phyloP scores from a whole-genome alignment of 1,140 invertebrate genomes.

The Brachionus rotundiformis region DNA sequence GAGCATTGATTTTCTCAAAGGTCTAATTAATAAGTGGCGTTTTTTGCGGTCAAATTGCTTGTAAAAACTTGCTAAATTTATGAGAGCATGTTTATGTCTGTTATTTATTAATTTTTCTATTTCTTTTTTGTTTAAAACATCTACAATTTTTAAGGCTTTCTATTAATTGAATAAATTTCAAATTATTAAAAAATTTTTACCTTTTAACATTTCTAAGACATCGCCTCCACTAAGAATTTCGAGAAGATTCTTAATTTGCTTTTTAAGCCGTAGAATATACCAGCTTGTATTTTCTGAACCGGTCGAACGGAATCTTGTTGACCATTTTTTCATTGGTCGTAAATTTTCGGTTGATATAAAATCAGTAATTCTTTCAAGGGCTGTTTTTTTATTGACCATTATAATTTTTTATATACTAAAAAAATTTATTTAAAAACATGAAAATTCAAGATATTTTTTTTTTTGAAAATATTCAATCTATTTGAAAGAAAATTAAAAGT shows the following conservation, averaged over 20 bases:
- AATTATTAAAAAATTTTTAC: neutral
- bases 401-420: neutral
- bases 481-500: neutral
- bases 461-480: neutral
- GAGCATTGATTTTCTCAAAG: neutral
- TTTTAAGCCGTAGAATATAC: neutral
- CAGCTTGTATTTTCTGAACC: neutral
- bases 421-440: neutral
- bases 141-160: neutral
- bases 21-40: neutral
- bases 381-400: slow-evolving; percentile 2
- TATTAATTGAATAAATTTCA: neutral
- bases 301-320: neutral
- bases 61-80: neutral
- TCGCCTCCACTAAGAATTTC: neutral
- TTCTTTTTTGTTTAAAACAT: neutral
- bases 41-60: neutral
- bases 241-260: neutral
- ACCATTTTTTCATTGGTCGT: slow-evolving; percentile 12
- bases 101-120: neutral
- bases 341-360: neutral
- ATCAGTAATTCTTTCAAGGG: slow-evolving; percentile 9
- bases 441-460: neutral
- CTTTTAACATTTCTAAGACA: neutral
- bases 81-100: neutral